Conservation (phyloP, 2,113 vertebrate genomes). For the Terrapene triunguis region DNA sequence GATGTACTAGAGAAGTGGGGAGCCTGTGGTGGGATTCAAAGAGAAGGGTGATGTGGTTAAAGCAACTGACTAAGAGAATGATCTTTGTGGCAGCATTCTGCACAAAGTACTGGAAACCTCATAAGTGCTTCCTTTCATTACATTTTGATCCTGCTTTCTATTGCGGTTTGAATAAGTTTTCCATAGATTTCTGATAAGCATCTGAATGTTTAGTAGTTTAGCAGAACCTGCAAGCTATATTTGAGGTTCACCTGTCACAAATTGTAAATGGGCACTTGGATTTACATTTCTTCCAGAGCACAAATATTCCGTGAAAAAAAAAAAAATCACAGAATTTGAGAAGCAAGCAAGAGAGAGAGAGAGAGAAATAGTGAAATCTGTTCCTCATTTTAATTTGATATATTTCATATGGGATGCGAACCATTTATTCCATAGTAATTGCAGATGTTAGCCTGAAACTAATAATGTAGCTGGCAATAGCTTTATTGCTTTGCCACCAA, state of each 20-base stretch:
- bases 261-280: constrained; percentile 41
- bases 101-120: not conserved
- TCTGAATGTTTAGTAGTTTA: constrained; percentile 10
- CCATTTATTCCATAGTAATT: constrained; percentile 75
- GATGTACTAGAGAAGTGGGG: not conserved
- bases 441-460: constrained; percentile 73
- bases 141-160: not conserved
- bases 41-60: not conserved
- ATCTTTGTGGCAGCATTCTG: not conserved
- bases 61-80: not conserved
- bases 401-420: constrained; percentile 74
- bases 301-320: constrained; percentile 40
- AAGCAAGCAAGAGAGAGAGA: not conserved
- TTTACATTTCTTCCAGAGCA: constrained; percentile 51
- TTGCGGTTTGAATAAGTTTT: not conserved
- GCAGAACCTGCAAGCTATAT: not conserved
- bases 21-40: not conserved
- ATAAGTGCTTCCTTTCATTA: not conserved
- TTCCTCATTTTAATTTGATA: constrained; percentile 70
- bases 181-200: constrained; percentile 26
- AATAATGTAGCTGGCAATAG: constrained; percentile 72
- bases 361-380: constrained; percentile 70
- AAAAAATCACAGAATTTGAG: constrained; percentile 61
- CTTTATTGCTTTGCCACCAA: constrained; percentile 70
- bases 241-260: not conserved